These are phyloP conservation scores for Sphyrna mokarran DNA, from an alignment of 2,113 vertebrate genomes.

Conservation along the genomic window DNA sequence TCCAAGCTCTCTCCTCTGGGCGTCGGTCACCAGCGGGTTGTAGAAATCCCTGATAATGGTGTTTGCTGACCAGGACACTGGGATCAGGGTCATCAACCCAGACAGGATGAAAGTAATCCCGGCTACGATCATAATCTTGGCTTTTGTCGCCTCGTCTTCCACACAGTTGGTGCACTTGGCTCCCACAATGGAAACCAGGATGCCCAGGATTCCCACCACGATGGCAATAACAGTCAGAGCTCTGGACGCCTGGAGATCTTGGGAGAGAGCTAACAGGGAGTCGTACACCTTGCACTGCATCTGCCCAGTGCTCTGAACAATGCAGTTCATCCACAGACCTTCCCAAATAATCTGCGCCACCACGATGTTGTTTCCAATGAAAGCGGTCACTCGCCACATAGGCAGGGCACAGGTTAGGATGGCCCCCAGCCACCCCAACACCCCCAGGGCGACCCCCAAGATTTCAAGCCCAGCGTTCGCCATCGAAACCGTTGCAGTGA, in stretches of 20 bases:
- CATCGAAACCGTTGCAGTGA: conserved; percentile 43
- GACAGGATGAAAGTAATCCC: conserved; percentile 74
- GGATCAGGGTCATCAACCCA: conserved; percentile 70
- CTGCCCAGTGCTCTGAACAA: conserved; percentile 77
- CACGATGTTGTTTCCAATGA: conserved; percentile 82
- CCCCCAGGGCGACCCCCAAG: conserved; percentile 61
- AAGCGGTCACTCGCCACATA: conserved; percentile 79
- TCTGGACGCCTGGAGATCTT: conserved; percentile 77
- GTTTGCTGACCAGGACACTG: conserved; percentile 78
- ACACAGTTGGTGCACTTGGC: conserved; percentile 85
- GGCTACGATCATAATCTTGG: conserved; percentile 70
- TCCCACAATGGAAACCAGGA: conserved; percentile 76
- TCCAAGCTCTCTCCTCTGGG: conserved; percentile 77
- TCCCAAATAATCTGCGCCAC: conserved; percentile 75
- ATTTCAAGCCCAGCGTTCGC: conserved; percentile 80
- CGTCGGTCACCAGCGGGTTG: conserved; percentile 62
- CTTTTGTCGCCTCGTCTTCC: conserved; percentile 70
- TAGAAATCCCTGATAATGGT: conserved; percentile 81
- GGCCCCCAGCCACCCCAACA: conserved; percentile 74
- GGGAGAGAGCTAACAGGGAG: conserved; percentile 69
- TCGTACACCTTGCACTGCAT: conserved; percentile 80
- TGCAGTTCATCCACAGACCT: conserved; percentile 80
- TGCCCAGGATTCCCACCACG: conserved; percentile 64
- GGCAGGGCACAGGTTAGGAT: conserved; percentile 76
- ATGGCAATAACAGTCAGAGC: conserved; percentile 76